A percentile compares a stretch with the other conserved stretches of the same genome.
These are phyloP conservation scores for Chloromyia formosa DNA, from an alignment of 2,888 invertebrate genomes.

Conservation along the genomic window DNA sequence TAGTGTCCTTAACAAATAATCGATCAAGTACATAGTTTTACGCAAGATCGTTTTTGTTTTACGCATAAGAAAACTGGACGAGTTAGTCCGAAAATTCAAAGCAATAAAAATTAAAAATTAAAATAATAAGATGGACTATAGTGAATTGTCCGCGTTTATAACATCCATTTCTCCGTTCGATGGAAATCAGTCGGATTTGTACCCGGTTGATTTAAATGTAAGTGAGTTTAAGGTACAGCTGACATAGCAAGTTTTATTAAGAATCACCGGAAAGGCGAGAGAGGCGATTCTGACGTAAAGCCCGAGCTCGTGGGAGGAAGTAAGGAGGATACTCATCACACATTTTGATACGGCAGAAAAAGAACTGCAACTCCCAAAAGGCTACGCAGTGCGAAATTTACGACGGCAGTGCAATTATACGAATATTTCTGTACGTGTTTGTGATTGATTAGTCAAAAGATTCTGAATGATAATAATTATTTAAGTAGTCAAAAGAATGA, in stretches of 20 bases:
- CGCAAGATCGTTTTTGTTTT: too few species aligned
- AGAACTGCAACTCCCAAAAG: too few species aligned
- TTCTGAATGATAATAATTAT: too few species aligned
- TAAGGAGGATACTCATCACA: too few species aligned
- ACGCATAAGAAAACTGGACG: background rate
- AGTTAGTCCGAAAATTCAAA: background rate
- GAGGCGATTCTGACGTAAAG: background rate
- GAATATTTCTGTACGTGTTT: too few species aligned
- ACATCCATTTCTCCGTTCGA: slow-evolving; percentile 1
- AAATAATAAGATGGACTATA: slow-evolving; percentile 3
- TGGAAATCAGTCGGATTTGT: slow-evolving; percentile 9
- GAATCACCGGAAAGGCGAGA: background rate
- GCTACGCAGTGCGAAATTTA: too few species aligned
- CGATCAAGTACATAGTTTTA: too few species aligned
- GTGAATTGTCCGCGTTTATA: background rate
- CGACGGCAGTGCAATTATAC: too few species aligned
- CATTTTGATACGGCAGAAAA: too few species aligned
- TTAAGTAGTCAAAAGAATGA: too few species aligned
- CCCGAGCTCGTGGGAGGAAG: background rate
- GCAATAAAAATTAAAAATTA: background rate
- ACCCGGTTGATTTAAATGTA: background rate
- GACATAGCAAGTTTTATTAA: background rate
- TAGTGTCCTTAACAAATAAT: too few species aligned
- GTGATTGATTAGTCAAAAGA: too few species aligned
- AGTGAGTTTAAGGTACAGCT: background rate